Base-by-base conservation (phyloP, 92 coral and sea anemone genomes). In the Micromussa lordhowensis region DNA sequence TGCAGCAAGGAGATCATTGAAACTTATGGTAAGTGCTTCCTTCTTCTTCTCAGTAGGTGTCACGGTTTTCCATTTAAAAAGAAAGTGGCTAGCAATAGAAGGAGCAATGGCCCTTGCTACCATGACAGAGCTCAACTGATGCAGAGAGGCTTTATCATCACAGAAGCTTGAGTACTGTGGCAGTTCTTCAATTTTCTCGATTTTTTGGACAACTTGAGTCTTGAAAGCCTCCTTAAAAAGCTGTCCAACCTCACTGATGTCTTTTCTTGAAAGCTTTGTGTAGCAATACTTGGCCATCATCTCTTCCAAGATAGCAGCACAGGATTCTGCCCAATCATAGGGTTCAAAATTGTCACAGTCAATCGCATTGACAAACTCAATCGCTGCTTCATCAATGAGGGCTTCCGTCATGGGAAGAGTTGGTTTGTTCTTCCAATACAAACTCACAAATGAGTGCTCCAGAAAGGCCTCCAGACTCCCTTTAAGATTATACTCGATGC, bases 341-440 rank as follows among this genome's bases (percentile, higher is more conserved):
- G 80, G 72, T 29, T 87, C 90, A 87, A 87, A 87, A 29, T 32
- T 79, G 19, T 48, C 73, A 68, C 77, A 66, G 40, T 79, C 58
- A 36, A 87, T 68, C 3, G 48, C 85, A 53, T 87, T 59, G 6
- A 87, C 72, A 87, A 80, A 87, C 71, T 16, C 24, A 15, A 11
- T 24, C 54, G 70, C 85, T 26, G 85, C 71, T 24, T 70, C 90
- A 21, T 58, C 94, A n/a, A 91, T 68, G 14, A 91, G 85, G 21
- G 54, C 77, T 40, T 88, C 88, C 4, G 79, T 82, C 88, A 81
- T 75, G 24, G 86, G 75, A 5, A 78, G 89, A 24, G 90, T 88
- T 34, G 96, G 96, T 59, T 74, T 70, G 17, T 86, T 83, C 38
- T 80, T 85, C 96, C 96, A 93, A 82, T 59, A 93, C 51, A 93